Percentiles rank a stretch among this genome's conserved stretches.
These are phyloP conservation scores for Onchidella celtica DNA, from an alignment of 2,888 invertebrate genomes.

Conservation along the genomic window DNA sequence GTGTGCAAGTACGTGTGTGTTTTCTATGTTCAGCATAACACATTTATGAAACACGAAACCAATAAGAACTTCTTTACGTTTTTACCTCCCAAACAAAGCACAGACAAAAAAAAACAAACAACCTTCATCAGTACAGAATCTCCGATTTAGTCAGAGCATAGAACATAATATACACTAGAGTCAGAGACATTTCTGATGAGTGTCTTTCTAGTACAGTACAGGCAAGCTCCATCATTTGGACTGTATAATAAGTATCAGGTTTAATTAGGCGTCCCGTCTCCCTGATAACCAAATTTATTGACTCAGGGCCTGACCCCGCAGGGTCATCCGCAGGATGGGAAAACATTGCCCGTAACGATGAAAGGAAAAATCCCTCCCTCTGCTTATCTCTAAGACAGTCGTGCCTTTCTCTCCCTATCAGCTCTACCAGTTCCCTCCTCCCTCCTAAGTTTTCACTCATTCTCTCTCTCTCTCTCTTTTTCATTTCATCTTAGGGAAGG, in stretches of 20 bases:
- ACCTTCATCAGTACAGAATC: no score
- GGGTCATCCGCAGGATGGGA: slow-evolving; percentile 15
- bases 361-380: neutral
- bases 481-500: neutral
- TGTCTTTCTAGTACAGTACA: no score
- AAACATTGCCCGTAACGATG: slow-evolving; percentile 16
- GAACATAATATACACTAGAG: no score
- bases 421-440: no score
- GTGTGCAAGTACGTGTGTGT: no score
- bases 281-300: slow-evolving; percentile 42
- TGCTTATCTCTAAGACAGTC: neutral
- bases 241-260: slow-evolving; percentile 29
- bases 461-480: neutral
- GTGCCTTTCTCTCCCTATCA: neutral
- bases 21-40: no score
- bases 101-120: no score
- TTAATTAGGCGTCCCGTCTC: slow-evolving; percentile 25
- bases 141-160: no score
- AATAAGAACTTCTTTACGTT: no score
- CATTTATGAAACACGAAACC: no score
- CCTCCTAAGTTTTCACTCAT: neutral
- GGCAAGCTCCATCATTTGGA: slow-evolving; percentile 5
- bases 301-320: slow-evolving; percentile 8
- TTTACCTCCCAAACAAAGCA: no score
- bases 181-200: no score